Percentiles rank a stretch among this genome's conserved stretches.
Evolutionary conservation across 2,797 vertebrate species (phyloP).

Genomic region (Petrocephalus schoutedeni): DNA sequence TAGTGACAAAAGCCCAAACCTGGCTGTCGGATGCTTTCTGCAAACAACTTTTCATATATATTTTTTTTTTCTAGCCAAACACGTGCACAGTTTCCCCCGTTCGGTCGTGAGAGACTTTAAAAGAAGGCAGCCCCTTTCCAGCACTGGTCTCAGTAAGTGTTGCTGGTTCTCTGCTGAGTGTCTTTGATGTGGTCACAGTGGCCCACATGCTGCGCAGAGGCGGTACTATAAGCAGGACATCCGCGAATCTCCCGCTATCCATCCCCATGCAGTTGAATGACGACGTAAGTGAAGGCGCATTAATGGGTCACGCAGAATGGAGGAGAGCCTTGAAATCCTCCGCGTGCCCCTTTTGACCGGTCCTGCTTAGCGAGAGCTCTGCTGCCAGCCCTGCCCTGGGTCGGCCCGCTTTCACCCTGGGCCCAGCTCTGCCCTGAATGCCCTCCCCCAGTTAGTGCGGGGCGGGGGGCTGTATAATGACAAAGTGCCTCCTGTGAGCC

Average conservation of each 20-base stretch:
- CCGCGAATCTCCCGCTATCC: background rate
- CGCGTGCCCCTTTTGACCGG: background rate
- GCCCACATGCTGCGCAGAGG: background rate
- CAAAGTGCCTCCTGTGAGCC: background rate
- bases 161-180: background rate
- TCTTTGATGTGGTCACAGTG: background rate
- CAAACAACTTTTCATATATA: background rate
- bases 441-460: background rate
- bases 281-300: slow-evolving; percentile 32
- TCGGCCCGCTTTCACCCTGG: background rate
- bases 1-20: too few relatives aligned
- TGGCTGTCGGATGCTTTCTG: background rate
- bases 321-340: background rate
- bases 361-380: background rate
- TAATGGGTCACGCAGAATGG: slow-evolving; percentile 25
- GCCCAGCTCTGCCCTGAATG: background rate
- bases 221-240: background rate
- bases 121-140: background rate
- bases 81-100: background rate
- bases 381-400: background rate
- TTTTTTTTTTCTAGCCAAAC: background rate
- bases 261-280: slow-evolving; percentile 4
- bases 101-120: background rate
- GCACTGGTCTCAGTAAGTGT: background rate
- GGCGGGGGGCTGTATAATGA: background rate